A percentile compares a stretch with the other conserved stretches of the same genome.
phyloP scores from a whole-genome alignment of 1,140 invertebrate genomes.

The Bactericera cockerelli region DNA sequence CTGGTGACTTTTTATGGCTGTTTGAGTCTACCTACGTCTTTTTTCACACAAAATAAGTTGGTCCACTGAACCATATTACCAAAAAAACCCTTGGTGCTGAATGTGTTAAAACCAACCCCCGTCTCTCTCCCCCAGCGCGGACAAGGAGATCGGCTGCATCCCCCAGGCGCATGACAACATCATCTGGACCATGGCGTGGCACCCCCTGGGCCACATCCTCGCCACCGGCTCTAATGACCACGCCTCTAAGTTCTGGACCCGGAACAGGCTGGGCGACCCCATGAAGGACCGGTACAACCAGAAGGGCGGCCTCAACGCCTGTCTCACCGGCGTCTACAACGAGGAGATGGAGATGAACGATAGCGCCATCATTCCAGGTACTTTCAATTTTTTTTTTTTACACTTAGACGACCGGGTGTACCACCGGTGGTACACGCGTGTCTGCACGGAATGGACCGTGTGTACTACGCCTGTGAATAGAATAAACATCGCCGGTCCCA shows the following conservation, averaged over 20 bases:
- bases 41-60: too few species aligned
- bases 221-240: conserved; percentile 98
- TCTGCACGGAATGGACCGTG: too few species aligned
- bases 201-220: conserved; percentile 95
- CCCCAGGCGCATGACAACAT: conserved; percentile 98
- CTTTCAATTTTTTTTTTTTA: too few species aligned
- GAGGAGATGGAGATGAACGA: conserved; percentile 42
- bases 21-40: too few species aligned
- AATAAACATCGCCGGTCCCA: too few species aligned
- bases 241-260: conserved; percentile 97
- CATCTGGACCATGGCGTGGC: conserved; percentile 98
- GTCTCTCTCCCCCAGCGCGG: conserved; percentile 46
- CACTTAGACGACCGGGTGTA: too few species aligned
- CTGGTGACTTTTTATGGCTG: too few species aligned
- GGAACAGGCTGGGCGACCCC: conserved; percentile 92
- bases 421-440: too few species aligned
- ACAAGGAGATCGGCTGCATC: conserved; percentile 95
- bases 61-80: too few species aligned
- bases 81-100: too few species aligned
- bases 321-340: conserved; percentile 51
- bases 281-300: conserved; percentile 96
- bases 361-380: conserved; percentile 16
- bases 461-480: too few species aligned
- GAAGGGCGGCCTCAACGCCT: conserved; percentile 78
- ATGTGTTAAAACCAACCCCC: too few species aligned